These are phyloP conservation scores for Ptilonorhynchus violaceus DNA, from an alignment of 2,113 vertebrate species.

Conservation along the genomic window DNA sequence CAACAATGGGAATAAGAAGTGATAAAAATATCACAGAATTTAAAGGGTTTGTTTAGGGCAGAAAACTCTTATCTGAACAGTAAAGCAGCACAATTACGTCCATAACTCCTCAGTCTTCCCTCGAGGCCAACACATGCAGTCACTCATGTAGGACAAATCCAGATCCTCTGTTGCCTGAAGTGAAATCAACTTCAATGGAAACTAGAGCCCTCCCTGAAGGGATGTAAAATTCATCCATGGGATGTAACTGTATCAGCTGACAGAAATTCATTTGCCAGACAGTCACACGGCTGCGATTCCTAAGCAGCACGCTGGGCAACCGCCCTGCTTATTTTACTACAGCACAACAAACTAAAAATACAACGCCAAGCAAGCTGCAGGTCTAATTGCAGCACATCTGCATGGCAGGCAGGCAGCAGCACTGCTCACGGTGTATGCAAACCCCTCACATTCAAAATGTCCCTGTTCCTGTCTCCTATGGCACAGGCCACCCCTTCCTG, in stretches of 20 bases:
- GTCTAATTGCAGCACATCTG: neutral
- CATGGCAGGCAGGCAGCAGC: neutral
- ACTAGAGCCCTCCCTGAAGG: neutral
- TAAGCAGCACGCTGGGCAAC: neutral
- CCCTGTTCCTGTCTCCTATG: neutral
- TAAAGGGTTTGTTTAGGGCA: neutral
- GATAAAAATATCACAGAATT: neutral
- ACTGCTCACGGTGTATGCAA: neutral
- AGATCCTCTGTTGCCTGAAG: neutral
- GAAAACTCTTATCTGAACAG: neutral
- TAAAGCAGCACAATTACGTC: neutral
- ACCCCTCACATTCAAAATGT: neutral
- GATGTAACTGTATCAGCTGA: neutral
- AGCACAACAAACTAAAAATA: slow-evolving; percentile 13
- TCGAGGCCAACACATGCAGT: neutral
- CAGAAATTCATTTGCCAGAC: neutral
- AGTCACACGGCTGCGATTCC: neutral
- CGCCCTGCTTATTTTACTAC: neutral
- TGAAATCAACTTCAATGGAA: neutral
- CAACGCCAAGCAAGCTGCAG: neutral
- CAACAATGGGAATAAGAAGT: neutral
- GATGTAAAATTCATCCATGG: neutral
- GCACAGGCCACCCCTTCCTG: neutral
- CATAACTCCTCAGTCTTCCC: neutral
- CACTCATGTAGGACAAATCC: neutral